Evolutionary conservation across 2,797 vertebrate species (phyloP), one percentile per base, ranked within the genome.

Genomic region (Clarias fuscus): DNA sequence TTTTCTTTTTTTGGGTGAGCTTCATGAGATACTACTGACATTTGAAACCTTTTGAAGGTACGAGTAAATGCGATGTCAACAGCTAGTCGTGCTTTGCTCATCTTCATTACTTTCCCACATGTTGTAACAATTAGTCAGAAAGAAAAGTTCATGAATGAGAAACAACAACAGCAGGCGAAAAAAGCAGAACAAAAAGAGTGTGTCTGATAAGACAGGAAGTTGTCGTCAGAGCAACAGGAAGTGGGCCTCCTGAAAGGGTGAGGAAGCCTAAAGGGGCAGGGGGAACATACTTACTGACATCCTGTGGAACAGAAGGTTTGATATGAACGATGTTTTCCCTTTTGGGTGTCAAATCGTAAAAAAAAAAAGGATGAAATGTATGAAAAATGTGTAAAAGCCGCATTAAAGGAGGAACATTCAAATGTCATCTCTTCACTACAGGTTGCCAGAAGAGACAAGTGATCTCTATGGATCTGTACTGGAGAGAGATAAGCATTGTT

Each of bases 261-360:
- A 81, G 78, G 86, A 77, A 58, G 73, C 84, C 84, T 88, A 67
- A 81, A 89, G 83, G 43, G 78, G 77, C 68, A 70, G 22, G 86
- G 61, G 65, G 88, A 86, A 91, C 84, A 76, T 80, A 40, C 59
- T 65, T 75, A 43, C 59, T 59, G 80, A 89, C 88, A 94, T 95
- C 94, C 94, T 94, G 93, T 93, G 90, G 79, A 90, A 92, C 85
- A 92, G 76, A 88, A 88, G 84, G 58, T 86, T 56, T 65, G 6
- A n/a, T 13, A 87, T 85, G 76, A 86, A 70, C 67, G 79, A 71
- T 56, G 53, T 86, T 82, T 73, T 27, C 75, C 61, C 58, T 40
- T 83, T 71, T 83, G 68, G 20, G 24, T 71, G 27, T 77, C 11
- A 78, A 61, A 61, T 61, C 17, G 33, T 15, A 62, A 27, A 43